These are phyloP conservation scores for Isaurus tuberculatus DNA, from an alignment of 92 coral and sea anemone species.

Conservation along the genomic window DNA sequence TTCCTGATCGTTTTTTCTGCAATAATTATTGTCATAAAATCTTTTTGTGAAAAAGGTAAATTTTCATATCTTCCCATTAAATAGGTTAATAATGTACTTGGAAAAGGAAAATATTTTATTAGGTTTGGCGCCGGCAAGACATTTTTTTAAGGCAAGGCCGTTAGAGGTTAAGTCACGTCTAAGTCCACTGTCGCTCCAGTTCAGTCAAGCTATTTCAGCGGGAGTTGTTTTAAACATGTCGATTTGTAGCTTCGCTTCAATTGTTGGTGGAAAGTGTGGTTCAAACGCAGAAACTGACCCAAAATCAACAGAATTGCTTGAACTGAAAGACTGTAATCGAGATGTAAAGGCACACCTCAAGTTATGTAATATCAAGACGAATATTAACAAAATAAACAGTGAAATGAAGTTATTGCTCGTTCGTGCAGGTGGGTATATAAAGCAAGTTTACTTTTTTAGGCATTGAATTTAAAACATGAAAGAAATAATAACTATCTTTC, in stretches of 20 bases:
- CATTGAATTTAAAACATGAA: background rate
- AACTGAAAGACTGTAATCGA: slow-evolving; percentile 33
- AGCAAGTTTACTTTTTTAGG: background rate
- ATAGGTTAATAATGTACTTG: background rate
- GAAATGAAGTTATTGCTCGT: slow-evolving; percentile 55
- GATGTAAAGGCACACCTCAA: slow-evolving; percentile 49
- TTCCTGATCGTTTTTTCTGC: background rate
- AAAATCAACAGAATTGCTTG: slow-evolving; percentile 27
- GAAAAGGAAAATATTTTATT: background rate
- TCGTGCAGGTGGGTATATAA: slow-evolving; percentile 54
- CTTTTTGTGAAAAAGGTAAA: background rate
- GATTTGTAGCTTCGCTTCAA: slow-evolving; percentile 47
- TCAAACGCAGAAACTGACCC: slow-evolving; percentile 36
- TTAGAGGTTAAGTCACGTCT: background rate
- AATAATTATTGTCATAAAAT: background rate
- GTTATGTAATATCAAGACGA: slow-evolving; percentile 39
- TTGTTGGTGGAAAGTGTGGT: slow-evolving; percentile 58
- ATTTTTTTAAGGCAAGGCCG: background rate
- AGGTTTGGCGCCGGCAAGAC: background rate
- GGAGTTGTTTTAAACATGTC: slow-evolving; percentile 31
- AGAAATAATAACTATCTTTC: background rate
- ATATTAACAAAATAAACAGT: slow-evolving; percentile 35
- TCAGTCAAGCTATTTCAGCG: background rate
- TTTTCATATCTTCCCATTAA: background rate
- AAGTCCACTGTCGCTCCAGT: background rate